Conservation (phyloP, 2,113 vertebrate genomes). For the Neogobius melanostomus region DNA sequence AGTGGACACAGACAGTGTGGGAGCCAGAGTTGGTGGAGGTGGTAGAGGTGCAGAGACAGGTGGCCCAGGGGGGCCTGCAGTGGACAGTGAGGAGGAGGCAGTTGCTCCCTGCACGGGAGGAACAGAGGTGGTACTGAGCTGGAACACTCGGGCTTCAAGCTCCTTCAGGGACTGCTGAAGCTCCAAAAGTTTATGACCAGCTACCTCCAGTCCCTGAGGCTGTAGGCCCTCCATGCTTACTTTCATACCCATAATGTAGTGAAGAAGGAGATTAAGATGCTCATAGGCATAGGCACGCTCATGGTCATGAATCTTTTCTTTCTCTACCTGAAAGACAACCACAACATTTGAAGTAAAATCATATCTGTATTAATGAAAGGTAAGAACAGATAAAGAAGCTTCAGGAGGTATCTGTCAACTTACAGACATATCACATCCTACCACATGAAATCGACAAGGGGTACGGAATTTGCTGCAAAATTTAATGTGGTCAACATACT, state of each 20-base stretch:
- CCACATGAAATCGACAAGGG: conserved; percentile 77
- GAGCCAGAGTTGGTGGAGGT: conserved; percentile 55
- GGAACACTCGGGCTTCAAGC: conserved; percentile 74
- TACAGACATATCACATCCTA: conserved; percentile 77
- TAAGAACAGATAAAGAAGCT: neutral
- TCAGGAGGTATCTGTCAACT: conserved; percentile 37
- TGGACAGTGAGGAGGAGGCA: conserved; percentile 63
- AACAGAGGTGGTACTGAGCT: conserved; percentile 61
- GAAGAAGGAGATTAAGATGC: conserved; percentile 87
- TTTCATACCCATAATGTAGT: conserved; percentile 81
- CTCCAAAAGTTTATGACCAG: conserved; percentile 76
- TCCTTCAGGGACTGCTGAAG: conserved; percentile 75
- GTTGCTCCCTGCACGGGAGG: conserved; percentile 76
- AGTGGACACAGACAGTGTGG: conserved; percentile 73
- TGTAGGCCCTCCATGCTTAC: conserved; percentile 79
- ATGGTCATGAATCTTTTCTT: conserved; percentile 83
- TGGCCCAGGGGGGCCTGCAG: conserved; percentile 49
- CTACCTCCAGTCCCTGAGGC: conserved; percentile 77
- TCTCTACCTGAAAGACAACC: conserved; percentile 78
- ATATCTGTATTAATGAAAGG: neutral
- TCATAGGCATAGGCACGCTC: conserved; percentile 82
- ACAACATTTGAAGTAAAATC: neutral
- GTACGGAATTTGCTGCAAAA: conserved; percentile 78
- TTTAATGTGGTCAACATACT: conserved; percentile 79
- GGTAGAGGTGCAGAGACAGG: conserved; percentile 49